Conservation (phyloP, 2,888 invertebrate species). For the Conistra vaccinii region DNA sequence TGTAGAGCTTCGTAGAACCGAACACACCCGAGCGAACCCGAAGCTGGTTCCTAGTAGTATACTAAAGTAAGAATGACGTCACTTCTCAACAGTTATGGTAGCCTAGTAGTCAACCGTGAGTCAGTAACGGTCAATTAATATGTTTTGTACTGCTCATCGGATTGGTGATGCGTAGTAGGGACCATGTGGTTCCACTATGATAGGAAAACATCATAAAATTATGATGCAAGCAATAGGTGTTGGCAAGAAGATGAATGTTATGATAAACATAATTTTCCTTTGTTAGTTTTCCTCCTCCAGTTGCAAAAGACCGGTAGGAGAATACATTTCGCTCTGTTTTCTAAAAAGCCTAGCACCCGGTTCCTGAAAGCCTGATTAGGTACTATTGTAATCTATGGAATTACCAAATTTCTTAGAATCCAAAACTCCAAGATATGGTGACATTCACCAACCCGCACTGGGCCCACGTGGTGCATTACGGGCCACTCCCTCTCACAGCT, state of each 20-base stretch:
- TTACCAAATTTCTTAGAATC: too few relatives aligned
- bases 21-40: conserved; percentile 26
- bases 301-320: too few relatives aligned
- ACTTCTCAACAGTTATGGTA: conserved; percentile 64
- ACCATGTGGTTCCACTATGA: not conserved
- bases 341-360: not conserved
- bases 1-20: conserved; percentile 5
- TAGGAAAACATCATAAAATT: conserved; percentile 2
- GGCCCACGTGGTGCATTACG: not conserved
- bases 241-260: not conserved
- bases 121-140: conserved; percentile 63
- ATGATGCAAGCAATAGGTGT: not conserved
- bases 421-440: not conserved
- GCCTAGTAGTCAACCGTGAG: conserved; percentile 67
- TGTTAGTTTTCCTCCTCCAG: not conserved
- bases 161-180: conserved; percentile 33
- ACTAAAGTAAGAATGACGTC: conserved; percentile 60
- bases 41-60: conserved; percentile 10
- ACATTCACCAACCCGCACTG: not conserved
- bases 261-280: not conserved
- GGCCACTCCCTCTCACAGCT: not conserved
- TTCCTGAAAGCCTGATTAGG: too few relatives aligned
- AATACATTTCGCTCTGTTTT: not conserved
- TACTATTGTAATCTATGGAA: not conserved
- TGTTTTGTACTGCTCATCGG: conserved; percentile 51